Base-by-base conservation (phyloP, 2,113 vertebrate genomes). In the Poeciliopsis occidentalis region DNA sequence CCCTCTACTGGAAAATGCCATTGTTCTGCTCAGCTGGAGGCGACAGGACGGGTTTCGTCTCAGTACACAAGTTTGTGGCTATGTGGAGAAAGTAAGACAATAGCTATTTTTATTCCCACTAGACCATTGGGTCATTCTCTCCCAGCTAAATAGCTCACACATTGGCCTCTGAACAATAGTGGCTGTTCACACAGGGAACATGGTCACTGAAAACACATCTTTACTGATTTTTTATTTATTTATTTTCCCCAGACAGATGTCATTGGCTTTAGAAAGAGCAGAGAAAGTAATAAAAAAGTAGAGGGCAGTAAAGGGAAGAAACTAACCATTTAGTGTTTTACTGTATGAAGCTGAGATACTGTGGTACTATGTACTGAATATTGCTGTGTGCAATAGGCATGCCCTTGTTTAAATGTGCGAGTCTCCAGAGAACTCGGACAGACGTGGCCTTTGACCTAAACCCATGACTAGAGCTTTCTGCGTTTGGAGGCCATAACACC, bases 71-170 rank as follows among this genome's bases (percentile, higher is more conserved):
- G 93, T 98, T 98, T 67, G 89, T 99, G 82, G 97, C 97, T 71
- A 97, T 96, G 96, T 99, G 97, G 97, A 91, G 97, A 87, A 99
- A 98, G 98, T 99, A 95, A 98, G 97, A 93, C 94, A 93, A 93
- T 85, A 66, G 71, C 41, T 67, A 32, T 76, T 81, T 67, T 92
- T 69, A 76, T 87, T 73, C 73, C 79, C 69, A 32, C 61, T 44
- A 44, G 44, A 78, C 30, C 68, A 44, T 71, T 71, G 69, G 41
- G 57, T 3, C 61, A 73, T 69, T 69, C 68, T 71, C 64, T 74
- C 73, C 0, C 63, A 69, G 73, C 69, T 75, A 71, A 78, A 60
- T 19, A 41, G 37, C 81, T 75, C 67, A 67, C 30, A 72, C 75
- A 71, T 5, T 83, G 68, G 29, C 71, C 31, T 68, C 27, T 26